Percentiles rank a stretch among this genome's conserved stretches.
Conservation (phyloP, 1,140 invertebrate species). For the Drosophila murphyi region DNA sequence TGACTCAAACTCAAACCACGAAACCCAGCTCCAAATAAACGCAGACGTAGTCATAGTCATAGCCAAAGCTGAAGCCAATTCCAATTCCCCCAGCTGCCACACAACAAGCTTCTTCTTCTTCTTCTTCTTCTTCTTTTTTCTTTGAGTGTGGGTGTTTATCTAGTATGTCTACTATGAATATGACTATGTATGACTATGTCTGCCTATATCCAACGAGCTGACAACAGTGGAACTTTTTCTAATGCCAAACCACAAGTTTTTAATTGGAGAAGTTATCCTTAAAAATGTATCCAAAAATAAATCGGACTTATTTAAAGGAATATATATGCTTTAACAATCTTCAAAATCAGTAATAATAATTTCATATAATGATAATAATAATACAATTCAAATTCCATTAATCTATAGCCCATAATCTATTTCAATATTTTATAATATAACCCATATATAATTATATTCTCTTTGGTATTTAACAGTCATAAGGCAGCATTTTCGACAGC, state of each 20-base stretch:
- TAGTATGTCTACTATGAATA: constrained; percentile 20
- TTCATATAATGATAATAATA: no score
- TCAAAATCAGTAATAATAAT: no score
- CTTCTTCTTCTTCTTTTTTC: constrained; percentile 13
- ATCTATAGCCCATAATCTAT: no score
- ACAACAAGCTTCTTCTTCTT: constrained; percentile 48
- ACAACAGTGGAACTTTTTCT: constrained; percentile 20
- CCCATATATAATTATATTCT: no score
- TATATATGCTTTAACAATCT: no score
- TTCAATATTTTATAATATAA: no score
- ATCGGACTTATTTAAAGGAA: no score
- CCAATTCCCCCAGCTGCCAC: constrained; percentile 69
- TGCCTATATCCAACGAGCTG: constrained; percentile 14
- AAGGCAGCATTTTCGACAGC: no score
- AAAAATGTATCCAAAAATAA: no score
- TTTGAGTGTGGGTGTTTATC: constrained; percentile 20
- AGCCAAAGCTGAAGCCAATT: constrained; percentile 65
- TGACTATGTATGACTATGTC: constrained; percentile 13
- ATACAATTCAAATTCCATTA: no score
- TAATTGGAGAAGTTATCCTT: no score
- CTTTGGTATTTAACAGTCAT: no score
- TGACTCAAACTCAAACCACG: neutral
- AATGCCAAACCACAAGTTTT: neutral
- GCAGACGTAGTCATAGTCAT: neutral
- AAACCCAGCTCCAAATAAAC: neutral